A percentile compares a stretch with the other conserved stretches of the same genome.
Conservation (phyloP, 2,797 vertebrate genomes). For the Parotocinclus haroldoi region DNA sequence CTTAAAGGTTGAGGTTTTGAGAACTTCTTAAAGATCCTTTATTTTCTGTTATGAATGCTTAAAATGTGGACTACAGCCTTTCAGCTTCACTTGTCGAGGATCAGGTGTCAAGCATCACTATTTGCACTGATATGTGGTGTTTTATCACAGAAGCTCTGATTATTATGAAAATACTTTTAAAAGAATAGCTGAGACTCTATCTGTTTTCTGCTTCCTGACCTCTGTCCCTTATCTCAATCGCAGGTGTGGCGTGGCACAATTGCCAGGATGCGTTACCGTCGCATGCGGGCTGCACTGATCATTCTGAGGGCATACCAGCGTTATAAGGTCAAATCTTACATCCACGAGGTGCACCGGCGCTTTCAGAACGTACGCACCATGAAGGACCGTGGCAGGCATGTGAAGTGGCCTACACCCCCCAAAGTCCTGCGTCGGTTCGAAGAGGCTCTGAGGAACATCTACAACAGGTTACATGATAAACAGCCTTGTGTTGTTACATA, state of each 20-base stretch:
- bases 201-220: neutral
- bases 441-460: slow-evolving; percentile 80
- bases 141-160: neutral
- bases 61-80: slow-evolving; percentile 50
- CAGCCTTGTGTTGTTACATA: neutral
- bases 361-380: slow-evolving; percentile 79
- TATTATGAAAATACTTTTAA: neutral
- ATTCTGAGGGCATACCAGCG: slow-evolving; percentile 83
- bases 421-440: slow-evolving; percentile 87
- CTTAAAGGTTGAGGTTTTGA: slow-evolving; percentile 50
- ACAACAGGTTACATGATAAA: slow-evolving; percentile 75
- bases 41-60: slow-evolving; percentile 66
- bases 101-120: slow-evolving; percentile 30
- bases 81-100: slow-evolving; percentile 50
- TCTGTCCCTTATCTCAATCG: neutral
- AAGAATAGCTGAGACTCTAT: neutral
- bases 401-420: slow-evolving; percentile 90
- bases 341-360: slow-evolving; percentile 79
- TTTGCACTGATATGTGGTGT: slow-evolving; percentile 1
- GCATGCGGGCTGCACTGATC: slow-evolving; percentile 79
- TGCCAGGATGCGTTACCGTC: slow-evolving; percentile 84
- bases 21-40: slow-evolving; percentile 44
- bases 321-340: slow-evolving; percentile 90
- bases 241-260: slow-evolving; percentile 93
- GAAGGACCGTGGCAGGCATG: slow-evolving; percentile 80